Conservation (phyloP, 2,797 vertebrate species). For the Chrosomus eos region DNA sequence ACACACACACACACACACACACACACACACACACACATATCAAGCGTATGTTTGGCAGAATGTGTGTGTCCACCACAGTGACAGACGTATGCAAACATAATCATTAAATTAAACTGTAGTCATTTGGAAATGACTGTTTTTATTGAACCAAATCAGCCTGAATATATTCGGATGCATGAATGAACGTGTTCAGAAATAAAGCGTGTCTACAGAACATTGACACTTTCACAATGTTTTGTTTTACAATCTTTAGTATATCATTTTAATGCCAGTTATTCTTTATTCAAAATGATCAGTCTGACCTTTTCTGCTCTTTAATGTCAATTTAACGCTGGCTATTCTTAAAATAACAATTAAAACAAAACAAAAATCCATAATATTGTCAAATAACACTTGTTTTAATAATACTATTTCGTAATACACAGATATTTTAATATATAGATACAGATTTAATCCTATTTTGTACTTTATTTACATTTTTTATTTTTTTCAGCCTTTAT, state of each 20-base stretch:
- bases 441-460: too few relatives aligned
- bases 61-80: too few relatives aligned
- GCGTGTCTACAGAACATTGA: background rate
- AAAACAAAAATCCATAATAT: background rate
- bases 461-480: too few relatives aligned
- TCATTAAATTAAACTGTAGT: background rate
- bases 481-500: too few relatives aligned
- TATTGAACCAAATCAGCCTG: background rate
- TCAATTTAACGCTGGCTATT: background rate
- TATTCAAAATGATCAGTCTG: background rate
- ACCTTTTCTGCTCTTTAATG: too few relatives aligned
- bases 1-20: too few relatives aligned
- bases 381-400: background rate
- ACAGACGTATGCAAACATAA: background rate
- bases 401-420: background rate
- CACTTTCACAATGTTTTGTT: background rate
- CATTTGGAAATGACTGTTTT: background rate
- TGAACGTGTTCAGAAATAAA: too few relatives aligned
- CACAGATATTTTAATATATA: background rate
- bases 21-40: too few relatives aligned
- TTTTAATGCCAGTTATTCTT: background rate
- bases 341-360: background rate
- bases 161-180: background rate
- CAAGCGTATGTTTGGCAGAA: background rate
- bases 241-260: background rate